Evolutionary conservation across 1,140 invertebrate genomes (phyloP), one percentile per base, ranked within the genome.

Genomic region (Scaptomyza graminum): DNA sequence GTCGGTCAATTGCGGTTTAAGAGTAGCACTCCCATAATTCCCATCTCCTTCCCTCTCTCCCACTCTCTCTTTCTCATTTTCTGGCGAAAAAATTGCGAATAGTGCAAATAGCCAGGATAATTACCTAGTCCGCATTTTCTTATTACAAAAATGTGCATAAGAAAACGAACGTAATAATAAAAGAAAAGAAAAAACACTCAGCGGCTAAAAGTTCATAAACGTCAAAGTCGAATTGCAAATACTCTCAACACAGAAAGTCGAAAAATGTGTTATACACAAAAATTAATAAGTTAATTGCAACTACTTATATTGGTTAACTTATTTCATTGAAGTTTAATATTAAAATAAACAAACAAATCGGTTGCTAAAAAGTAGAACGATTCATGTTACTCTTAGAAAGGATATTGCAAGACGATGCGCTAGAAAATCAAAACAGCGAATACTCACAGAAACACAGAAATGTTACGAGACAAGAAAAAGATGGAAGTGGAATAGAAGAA

Each of bases 101-200:
- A 79, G 74, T 85, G 82, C 82, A 85, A 85, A 87, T 85, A 85
- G 82, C 74, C 74, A 85, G 82, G 82, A 85, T 87, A 85, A 85
- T 85, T 85, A 85, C 82, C 82, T 85, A 79, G 87, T 87, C 82
- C 82, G 82, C 82, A 85, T 85, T 85, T 85, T 85, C 81, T 85
- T 85, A 87, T 85, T 85, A 85, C 82, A 77, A 74, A 77, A 76
- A 87, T 87, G 82, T 85, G 81, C 82, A 85, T 87, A 85, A 87
- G 82, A 85, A 85, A 85, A 87, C 82, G 77, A 68, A 77, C 74
- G 70, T 81, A 85, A 85, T 85, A 22, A 22, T 3, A 22, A 22
- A 22, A 22, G 18, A 22, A 22, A 2, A 82, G 81, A 85, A 81
- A 85, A 87, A 85, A 62, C 65, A 66, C 54, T 80, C 61, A 47